These are phyloP conservation scores for Dromius quadrimaculatus DNA, from an alignment of 2,888 invertebrate genomes.

Conservation along the genomic window DNA sequence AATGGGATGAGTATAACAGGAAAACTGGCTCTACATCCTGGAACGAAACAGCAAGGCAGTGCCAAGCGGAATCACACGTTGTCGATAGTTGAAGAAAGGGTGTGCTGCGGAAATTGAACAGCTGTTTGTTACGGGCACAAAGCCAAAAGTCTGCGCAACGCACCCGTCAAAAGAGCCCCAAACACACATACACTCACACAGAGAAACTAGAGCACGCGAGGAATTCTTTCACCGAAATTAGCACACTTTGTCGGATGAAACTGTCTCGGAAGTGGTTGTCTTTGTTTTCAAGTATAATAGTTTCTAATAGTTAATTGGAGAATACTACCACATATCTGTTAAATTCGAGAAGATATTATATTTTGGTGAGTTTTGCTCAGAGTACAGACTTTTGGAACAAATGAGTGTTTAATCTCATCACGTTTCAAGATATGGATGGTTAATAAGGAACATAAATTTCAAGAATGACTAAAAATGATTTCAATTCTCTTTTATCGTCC, in stretches of 20 bases:
- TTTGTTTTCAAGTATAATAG: background rate
- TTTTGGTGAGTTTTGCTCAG: too few relatives aligned
- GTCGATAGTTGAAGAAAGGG: slow-evolving; percentile 39
- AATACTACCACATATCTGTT: too few relatives aligned
- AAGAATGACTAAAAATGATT: too few relatives aligned
- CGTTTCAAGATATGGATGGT: too few relatives aligned
- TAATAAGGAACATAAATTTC: too few relatives aligned
- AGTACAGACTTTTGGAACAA: too few relatives aligned
- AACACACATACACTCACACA: background rate
- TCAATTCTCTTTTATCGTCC: too few relatives aligned
- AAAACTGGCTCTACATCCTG: background rate
- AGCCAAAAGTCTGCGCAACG: slow-evolving; percentile 25
- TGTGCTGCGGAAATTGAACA: slow-evolving; percentile 45
- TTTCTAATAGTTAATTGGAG: too few relatives aligned
- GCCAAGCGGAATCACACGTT: slow-evolving; percentile 13
- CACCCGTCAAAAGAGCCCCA: slow-evolving; percentile 6
- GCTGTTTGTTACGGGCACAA: slow-evolving; percentile 43
- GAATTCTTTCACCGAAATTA: too few relatives aligned
- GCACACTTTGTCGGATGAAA: background rate
- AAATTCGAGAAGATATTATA: too few relatives aligned
- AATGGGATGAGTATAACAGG: background rate
- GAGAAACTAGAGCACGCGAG: slow-evolving; percentile 2
- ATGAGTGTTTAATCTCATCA: too few relatives aligned
- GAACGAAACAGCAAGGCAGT: background rate
- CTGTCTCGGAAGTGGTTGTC: background rate